Evolutionary conservation across 2,797 vertebrate species (phyloP).

Genomic region (Phrynocephalus forsythii): DNA sequence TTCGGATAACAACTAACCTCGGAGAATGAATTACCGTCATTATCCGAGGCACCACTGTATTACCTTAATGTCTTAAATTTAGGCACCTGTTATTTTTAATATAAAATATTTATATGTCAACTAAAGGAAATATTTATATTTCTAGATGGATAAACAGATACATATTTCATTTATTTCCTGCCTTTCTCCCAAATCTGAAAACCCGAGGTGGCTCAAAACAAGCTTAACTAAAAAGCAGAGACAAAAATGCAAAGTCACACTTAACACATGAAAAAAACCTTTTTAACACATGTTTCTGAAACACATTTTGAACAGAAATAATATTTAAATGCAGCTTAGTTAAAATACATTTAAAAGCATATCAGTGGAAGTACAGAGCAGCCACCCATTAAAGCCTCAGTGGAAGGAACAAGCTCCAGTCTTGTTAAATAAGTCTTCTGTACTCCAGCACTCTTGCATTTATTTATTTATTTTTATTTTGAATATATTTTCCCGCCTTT

Average conservation of each 20-base stretch:
- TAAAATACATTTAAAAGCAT: neutral
- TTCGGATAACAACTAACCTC: too few relatives aligned
- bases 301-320: neutral
- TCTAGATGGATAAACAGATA: too few relatives aligned
- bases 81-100: too few relatives aligned
- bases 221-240: neutral
- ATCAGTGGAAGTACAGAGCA: neutral
- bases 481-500: too few relatives aligned
- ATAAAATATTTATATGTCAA: too few relatives aligned
- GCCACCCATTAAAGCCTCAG: neutral
- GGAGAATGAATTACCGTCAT: too few relatives aligned
- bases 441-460: neutral
- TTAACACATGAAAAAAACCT: neutral
- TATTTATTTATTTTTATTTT: too few relatives aligned
- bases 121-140: too few relatives aligned
- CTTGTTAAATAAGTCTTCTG: neutral
- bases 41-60: too few relatives aligned
- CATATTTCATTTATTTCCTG: too few relatives aligned
- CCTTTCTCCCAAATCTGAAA: too few relatives aligned
- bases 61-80: too few relatives aligned
- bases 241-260: neutral
- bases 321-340: neutral
- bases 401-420: neutral
- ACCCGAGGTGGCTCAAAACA: neutral
- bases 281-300: neutral